These are phyloP conservation scores for Andrena chrysosceles DNA, from an alignment of 2,888 invertebrate genomes.

Conservation along the genomic window DNA sequence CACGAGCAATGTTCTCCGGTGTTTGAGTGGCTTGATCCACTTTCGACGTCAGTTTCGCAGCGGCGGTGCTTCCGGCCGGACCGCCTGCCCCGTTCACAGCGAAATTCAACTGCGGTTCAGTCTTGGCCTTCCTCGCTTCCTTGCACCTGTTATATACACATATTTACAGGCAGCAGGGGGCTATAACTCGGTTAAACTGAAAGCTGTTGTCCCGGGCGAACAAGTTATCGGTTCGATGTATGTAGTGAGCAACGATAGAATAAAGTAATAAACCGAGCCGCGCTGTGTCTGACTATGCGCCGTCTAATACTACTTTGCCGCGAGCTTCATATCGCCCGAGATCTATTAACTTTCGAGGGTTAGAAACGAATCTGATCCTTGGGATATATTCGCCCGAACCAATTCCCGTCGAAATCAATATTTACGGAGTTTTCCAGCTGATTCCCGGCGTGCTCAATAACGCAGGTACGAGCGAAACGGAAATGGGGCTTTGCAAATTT, in stretches of 20 bases:
- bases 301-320: too few relatives aligned
- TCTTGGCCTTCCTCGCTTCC: slow-evolving; percentile 86
- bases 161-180: background rate
- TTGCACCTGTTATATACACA: slow-evolving; percentile 74
- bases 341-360: too few relatives aligned
- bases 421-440: background rate
- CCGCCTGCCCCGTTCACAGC: slow-evolving; percentile 86
- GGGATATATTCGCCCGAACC: background rate
- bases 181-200: slow-evolving; percentile 35
- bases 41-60: slow-evolving; percentile 74
- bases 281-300: too few relatives aligned
- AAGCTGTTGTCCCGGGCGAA: background rate
- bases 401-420: slow-evolving; percentile 7
- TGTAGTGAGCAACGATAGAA: background rate
- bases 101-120: slow-evolving; percentile 88
- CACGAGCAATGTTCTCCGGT: slow-evolving; percentile 89
- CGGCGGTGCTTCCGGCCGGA: slow-evolving; percentile 69
- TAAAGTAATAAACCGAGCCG: background rate
- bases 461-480: background rate
- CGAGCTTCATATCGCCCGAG: too few relatives aligned
- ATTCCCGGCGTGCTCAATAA: background rate
- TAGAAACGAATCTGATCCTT: background rate
- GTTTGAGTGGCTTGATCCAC: slow-evolving; percentile 91
- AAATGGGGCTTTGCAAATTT: background rate
- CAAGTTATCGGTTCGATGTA: background rate